These are phyloP conservation scores for Mionectes macconnelli DNA, from an alignment of 2,113 vertebrate genomes.

Conservation along the genomic window DNA sequence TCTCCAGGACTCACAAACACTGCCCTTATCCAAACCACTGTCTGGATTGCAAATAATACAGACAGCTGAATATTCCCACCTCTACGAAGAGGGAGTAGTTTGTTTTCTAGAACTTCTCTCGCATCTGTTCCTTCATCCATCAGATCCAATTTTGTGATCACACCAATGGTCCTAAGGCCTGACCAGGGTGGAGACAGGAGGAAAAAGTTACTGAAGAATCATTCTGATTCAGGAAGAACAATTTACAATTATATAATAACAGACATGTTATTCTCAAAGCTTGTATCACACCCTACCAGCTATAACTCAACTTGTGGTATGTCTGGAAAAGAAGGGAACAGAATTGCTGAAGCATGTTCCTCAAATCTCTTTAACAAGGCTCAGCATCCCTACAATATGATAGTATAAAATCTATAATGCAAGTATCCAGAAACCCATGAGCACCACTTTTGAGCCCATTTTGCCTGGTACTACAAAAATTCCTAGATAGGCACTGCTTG, in stretches of 20 bases:
- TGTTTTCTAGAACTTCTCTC: conserved; percentile 88
- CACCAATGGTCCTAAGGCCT: conserved; percentile 92
- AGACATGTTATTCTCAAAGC: neutral
- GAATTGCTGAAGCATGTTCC: neutral
- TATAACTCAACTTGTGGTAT: neutral
- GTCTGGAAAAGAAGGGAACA: neutral
- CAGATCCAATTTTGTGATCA: conserved; percentile 93
- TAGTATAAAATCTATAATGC: neutral
- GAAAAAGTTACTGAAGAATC: neutral
- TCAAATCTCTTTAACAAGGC: neutral
- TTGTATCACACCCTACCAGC: neutral
- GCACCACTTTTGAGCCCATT: neutral
- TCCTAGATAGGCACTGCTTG: neutral
- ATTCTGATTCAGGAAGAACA: neutral
- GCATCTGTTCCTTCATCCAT: conserved; percentile 95
- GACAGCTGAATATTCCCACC: conserved; percentile 66
- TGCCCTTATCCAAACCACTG: neutral
- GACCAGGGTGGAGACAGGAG: neutral
- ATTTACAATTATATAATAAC: neutral
- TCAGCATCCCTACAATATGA: neutral
- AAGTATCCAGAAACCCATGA: neutral
- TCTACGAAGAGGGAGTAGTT: conserved; percentile 89
- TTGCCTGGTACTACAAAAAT: neutral
- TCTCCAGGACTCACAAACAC: neutral
- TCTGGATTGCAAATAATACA: neutral